Conservation (phyloP, 2,797 vertebrate species). For the Fringilla coelebs region DNA sequence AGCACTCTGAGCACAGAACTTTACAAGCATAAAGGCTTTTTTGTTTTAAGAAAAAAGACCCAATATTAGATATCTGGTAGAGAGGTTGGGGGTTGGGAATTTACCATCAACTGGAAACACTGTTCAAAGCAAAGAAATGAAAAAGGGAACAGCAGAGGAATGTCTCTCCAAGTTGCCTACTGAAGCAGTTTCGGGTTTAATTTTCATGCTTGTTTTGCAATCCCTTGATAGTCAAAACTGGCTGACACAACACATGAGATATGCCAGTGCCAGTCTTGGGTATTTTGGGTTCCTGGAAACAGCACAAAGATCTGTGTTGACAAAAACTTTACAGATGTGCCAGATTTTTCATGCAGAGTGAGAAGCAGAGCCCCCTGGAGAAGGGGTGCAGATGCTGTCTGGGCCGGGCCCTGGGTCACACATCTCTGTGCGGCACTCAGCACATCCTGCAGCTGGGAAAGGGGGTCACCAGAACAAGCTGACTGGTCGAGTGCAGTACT, state of each 20-base stretch:
- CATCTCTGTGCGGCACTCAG: not conserved
- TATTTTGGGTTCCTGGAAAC: constrained; percentile 48
- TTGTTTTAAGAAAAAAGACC: constrained; percentile 48
- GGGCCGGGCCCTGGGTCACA: no score
- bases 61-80: constrained; percentile 34
- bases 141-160: constrained; percentile 21
- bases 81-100: not conserved
- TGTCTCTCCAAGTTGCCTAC: constrained; percentile 24
- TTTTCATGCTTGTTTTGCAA: constrained; percentile 49
- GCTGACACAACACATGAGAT: constrained; percentile 60
- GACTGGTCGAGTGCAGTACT: not conserved
- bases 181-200: constrained; percentile 37
- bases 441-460: not conserved
- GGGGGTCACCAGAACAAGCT: not conserved
- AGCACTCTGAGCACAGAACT: constrained; percentile 35
- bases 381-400: not conserved
- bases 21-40: constrained; percentile 59
- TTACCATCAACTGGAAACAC: constrained; percentile 42
- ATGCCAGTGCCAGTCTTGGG: not conserved
- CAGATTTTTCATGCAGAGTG: not conserved
- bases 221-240: constrained; percentile 50
- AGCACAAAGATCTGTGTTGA: constrained; percentile 40
- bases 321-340: constrained; percentile 46
- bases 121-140: constrained; percentile 37
- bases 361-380: not conserved